Evolutionary conservation across 23 tunicate species (phyloP).

Genomic region (Halocynthia aurantium): DNA sequence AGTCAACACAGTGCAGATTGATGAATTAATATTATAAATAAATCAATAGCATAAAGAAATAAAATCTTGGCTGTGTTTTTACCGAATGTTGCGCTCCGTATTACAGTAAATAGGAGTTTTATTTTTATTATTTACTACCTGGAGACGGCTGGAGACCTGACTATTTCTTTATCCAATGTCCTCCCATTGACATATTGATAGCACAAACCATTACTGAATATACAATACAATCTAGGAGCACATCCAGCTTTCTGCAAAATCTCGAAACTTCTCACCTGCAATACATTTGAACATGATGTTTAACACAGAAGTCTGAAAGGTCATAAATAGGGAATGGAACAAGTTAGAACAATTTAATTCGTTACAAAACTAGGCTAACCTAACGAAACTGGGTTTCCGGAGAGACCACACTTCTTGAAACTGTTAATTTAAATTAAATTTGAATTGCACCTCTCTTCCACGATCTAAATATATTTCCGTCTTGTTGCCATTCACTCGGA

Average conservation of each 20-base stretch:
- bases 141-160: slow-evolving; percentile 27
- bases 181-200: slow-evolving; percentile 72
- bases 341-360: background rate
- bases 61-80: too few species aligned
- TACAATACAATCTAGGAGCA: slow-evolving; percentile 78
- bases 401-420: background rate
- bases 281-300: background rate
- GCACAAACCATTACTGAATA: slow-evolving; percentile 73
- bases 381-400: background rate
- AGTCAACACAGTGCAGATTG: too few species aligned
- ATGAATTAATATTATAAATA: too few species aligned
- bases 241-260: slow-evolving; percentile 47
- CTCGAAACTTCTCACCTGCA: slow-evolving; percentile 51
- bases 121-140: slow-evolving; percentile 23
- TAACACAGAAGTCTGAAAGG: too few species aligned
- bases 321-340: background rate
- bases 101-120: background rate
- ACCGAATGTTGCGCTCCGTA: too few species aligned
- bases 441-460: slow-evolving; percentile 35
- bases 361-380: background rate
- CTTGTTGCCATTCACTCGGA: slow-evolving; percentile 81
- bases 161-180: slow-evolving; percentile 34
- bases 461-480: slow-evolving; percentile 74
- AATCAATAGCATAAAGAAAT: too few species aligned
- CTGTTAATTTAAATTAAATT: background rate